Evolutionary conservation across 2,113 vertebrate genomes (phyloP).

Genomic region (Mirza zaza): DNA sequence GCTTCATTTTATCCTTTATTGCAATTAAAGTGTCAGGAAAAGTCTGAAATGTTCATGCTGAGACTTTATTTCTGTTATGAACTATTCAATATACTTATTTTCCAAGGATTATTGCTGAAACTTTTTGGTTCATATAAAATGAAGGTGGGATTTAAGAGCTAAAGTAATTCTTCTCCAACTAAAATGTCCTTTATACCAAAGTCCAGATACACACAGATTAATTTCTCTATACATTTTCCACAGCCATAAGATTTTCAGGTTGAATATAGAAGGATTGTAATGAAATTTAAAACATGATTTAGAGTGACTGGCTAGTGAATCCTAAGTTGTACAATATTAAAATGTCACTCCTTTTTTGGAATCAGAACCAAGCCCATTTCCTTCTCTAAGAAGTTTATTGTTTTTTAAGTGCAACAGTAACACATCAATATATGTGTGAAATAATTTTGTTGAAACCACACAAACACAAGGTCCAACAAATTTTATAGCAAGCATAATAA

Average conservation of each 20-base stretch:
- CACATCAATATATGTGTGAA: not conserved
- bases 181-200: not conserved
- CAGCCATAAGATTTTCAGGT: not conserved
- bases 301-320: not conserved
- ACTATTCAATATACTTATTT: not conserved
- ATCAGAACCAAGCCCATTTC: not conserved
- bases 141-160: not conserved
- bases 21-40: constrained; percentile 65
- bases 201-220: not conserved
- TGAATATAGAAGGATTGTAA: not conserved
- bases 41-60: not conserved
- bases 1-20: constrained; percentile 48
- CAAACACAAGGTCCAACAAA: not conserved
- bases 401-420: not conserved
- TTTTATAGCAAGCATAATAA: not conserved
- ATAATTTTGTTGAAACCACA: not conserved
- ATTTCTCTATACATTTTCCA: not conserved
- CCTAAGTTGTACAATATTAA: not conserved
- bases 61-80: constrained; percentile 43
- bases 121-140: not conserved
- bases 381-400: not conserved
- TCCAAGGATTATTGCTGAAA: constrained; percentile 28
- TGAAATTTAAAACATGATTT: constrained; percentile 26
- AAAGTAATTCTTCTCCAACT: not conserved
- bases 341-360: not conserved